Evolutionary conservation across 2,113 vertebrate species (phyloP), one percentile per base, ranked within the genome.

Genomic region (Balaeniceps rex): DNA sequence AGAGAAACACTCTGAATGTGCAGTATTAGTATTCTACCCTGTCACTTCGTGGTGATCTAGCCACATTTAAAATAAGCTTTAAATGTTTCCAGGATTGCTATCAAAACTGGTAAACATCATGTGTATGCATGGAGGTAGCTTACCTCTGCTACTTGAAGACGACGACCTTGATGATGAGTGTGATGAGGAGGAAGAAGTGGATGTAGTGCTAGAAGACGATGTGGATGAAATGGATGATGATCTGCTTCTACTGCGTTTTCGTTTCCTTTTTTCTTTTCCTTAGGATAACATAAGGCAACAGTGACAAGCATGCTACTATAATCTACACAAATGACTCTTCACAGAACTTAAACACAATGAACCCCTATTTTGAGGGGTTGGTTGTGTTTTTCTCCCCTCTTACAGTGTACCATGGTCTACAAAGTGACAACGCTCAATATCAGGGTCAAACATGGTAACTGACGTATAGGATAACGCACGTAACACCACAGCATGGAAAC

Each of bases 231-330:
- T 55, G 0, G 98, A 99, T 14, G 98, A 99, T 6, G 98, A 99
- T 96, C 98, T 96, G 94, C 98, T 99, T 82, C 98, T 98, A 91
- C 99, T 99, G 34, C 98, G 98, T 94, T 98, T 99, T 36, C 97
- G 97, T 74, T 98, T 99, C 77, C 77, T 97, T 94, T 99, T 99
- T 83, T 98, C 98, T 91, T 97, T 98, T 71, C 98, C 99, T 98
- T 93, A 33, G 29, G 36, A 69, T 12, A 96, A 92, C 75, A 94
- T 18, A 94, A 96, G 52, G 31, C 54, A 96, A 69, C 42, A 66
- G 64, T n/a, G 66, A 93, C 63, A 60, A 49, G 25, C 34, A 15
- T 14, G 36, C 40, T 26, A 19, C 11, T 22, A 16, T 0, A 4
- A n/a, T 13, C 68, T 81, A 55, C 16, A 44, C 19, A 64, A 82